Evolutionary conservation across 2,888 invertebrate species (phyloP).

Genomic region (Drosophila nigritarsus): DNA sequence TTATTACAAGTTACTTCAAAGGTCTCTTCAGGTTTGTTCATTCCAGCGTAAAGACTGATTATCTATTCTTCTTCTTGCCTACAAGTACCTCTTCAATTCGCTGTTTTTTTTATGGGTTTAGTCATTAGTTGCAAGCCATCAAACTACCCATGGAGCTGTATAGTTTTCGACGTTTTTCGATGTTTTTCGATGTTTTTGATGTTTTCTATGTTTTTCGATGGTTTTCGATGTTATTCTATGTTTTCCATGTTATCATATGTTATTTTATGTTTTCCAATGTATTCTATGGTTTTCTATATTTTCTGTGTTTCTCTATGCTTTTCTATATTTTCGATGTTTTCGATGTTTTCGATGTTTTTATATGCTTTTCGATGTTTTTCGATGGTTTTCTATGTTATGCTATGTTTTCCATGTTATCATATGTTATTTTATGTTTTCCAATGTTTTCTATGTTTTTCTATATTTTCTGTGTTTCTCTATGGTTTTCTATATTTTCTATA

Average conservation of each 20-base stretch:
- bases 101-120: no score
- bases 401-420: no score
- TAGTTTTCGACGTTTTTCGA: no score
- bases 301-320: background rate
- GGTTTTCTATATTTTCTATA: background rate
- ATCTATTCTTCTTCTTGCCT: background rate
- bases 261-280: no score
- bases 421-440: background rate
- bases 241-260: background rate
- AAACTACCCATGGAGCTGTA: background rate
- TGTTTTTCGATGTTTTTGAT: background rate
- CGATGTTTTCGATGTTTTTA: background rate
- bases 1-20: slow-evolving; percentile 11
- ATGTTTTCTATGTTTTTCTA: no score
- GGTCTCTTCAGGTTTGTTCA: background rate
- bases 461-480: no score
- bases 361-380: no score
- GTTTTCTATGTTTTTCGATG: no score
- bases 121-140: background rate
- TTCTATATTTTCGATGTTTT: no score
- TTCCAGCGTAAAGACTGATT: background rate
- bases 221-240: background rate
- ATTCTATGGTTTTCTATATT: no score
- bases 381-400: no score
- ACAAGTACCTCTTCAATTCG: no score